These are phyloP conservation scores for Nineta flava DNA, from an alignment of 2,888 invertebrate genomes.

Conservation along the genomic window DNA sequence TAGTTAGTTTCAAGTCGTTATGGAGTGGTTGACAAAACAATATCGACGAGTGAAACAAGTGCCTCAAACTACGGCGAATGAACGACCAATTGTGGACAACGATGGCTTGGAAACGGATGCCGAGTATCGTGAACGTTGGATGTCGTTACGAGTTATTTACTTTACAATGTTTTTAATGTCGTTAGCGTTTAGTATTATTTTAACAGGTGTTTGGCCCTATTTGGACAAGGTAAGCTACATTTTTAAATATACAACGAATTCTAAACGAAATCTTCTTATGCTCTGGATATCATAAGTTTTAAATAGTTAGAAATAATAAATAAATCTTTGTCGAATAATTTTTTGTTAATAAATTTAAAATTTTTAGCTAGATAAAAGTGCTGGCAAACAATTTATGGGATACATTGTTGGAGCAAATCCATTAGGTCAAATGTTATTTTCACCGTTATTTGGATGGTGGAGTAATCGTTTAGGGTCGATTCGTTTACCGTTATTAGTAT, in stretches of 20 bases:
- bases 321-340: too few relatives aligned
- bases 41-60: conserved; percentile 4
- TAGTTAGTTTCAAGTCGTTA: neutral
- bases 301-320: too few relatives aligned
- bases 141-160: conserved; percentile 66
- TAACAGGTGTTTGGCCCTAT: conserved; percentile 81
- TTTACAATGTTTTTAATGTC: conserved; percentile 85
- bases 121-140: conserved; percentile 56
- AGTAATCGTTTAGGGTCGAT: conserved; percentile 58
- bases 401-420: conserved; percentile 76
- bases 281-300: too few relatives aligned
- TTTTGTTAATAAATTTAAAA: too few relatives aligned
- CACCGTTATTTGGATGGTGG: conserved; percentile 74
- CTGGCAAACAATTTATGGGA: conserved; percentile 71
- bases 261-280: too few relatives aligned
- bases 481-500: conserved; percentile 51
- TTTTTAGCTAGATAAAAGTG: conserved; percentile 57
- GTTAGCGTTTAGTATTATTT: conserved; percentile 70
- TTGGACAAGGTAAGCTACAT: conserved; percentile 51
- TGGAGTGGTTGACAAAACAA: conserved; percentile 9
- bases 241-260: too few relatives aligned
- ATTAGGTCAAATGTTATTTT: conserved; percentile 72
- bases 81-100: conserved; percentile 11
- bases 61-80: neutral
- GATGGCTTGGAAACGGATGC: conserved; percentile 47